Conservation (phyloP, 2,797 vertebrate species). For the Sitta carolinensis region DNA sequence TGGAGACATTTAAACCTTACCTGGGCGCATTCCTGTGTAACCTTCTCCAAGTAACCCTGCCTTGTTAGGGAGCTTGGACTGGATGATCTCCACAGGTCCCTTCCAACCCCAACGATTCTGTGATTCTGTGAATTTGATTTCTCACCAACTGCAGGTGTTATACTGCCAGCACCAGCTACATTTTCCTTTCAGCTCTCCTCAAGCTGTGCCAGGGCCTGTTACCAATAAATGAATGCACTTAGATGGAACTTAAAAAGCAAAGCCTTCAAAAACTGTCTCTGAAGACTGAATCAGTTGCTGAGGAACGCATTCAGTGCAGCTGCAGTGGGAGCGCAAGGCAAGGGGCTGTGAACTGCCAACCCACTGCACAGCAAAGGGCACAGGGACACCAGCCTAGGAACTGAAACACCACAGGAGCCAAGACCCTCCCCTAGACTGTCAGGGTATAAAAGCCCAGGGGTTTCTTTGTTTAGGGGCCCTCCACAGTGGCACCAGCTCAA, state of each 20-base stretch:
- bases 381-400: background rate
- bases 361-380: background rate
- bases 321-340: background rate
- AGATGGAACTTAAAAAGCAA: accelerated
- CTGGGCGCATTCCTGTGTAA: accelerated
- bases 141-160: accelerated
- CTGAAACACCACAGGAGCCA: too few relatives aligned
- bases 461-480: background rate
- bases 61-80: background rate
- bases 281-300: background rate
- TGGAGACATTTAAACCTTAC: background rate
- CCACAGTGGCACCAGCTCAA: accelerated
- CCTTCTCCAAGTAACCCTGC: background rate
- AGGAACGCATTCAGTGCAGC: background rate
- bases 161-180: accelerated
- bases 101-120: background rate
- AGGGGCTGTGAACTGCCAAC: background rate
- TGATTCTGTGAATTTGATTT: background rate
- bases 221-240: accelerated
- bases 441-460: too few relatives aligned
- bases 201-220: background rate
- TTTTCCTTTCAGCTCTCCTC: too few relatives aligned
- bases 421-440: too few relatives aligned
- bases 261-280: background rate
- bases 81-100: background rate